Conservation (phyloP, 2,113 vertebrate species). For the Meles meles region DNA sequence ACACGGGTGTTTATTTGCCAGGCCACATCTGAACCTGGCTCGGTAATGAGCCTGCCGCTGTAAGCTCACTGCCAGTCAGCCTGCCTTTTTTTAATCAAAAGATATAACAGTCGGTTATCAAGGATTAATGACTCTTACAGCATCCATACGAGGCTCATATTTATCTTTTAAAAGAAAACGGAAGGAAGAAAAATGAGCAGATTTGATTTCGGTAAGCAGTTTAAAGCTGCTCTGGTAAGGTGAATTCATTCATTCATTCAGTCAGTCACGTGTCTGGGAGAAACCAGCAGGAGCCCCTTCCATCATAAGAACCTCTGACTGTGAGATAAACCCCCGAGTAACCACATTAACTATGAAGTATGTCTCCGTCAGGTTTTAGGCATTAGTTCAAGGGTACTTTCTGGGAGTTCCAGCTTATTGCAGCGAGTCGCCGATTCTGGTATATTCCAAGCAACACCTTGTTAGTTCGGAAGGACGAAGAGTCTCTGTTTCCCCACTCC, state of each 20-base stretch:
- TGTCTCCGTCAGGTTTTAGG: slow-evolving; percentile 76
- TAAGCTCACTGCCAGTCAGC: background rate
- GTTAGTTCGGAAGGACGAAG: background rate
- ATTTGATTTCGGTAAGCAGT: slow-evolving; percentile 84
- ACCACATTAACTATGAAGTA: slow-evolving; percentile 84
- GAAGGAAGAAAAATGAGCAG: slow-evolving; percentile 80
- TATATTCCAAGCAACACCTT: slow-evolving; percentile 49
- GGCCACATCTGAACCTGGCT: slow-evolving; percentile 60
- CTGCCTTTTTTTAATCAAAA: slow-evolving; percentile 55
- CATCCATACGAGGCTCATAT: slow-evolving; percentile 65
- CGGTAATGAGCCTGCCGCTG: slow-evolving; percentile 60
- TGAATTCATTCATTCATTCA: slow-evolving; percentile 83
- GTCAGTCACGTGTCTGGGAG: slow-evolving; percentile 79
- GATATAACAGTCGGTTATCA: slow-evolving; percentile 71
- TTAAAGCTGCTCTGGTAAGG: slow-evolving; percentile 82
- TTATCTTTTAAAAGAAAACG: slow-evolving; percentile 73
- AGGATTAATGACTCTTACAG: slow-evolving; percentile 76
- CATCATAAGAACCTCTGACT: slow-evolving; percentile 82
- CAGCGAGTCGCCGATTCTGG: slow-evolving; percentile 55
- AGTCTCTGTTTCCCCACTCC: slow-evolving; percentile 3
- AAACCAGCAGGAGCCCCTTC: slow-evolving; percentile 81
- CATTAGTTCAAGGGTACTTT: slow-evolving; percentile 78
- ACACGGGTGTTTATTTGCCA: slow-evolving; percentile 50
- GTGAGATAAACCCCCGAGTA: slow-evolving; percentile 84
- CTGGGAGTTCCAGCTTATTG: background rate